A percentile compares a stretch with the other conserved stretches of the same genome.
Conservation (phyloP, 2,797 vertebrate species). For the Gila robusta region DNA sequence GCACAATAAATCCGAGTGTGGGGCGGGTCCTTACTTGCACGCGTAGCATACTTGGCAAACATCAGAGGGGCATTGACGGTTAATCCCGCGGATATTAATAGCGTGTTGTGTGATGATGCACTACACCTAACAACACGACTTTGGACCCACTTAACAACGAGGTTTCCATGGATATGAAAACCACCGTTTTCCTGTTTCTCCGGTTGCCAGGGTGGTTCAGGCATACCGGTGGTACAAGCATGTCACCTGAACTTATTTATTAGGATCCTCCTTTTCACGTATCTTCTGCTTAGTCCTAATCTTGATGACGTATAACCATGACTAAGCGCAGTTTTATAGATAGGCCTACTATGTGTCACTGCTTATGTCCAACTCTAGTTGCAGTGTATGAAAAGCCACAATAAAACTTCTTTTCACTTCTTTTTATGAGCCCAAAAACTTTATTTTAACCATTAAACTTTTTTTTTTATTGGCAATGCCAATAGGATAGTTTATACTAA, state of each 20-base stretch:
- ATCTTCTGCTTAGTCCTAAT: background rate
- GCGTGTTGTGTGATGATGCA: conserved; percentile 30
- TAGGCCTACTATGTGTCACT: background rate
- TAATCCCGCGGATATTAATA: conserved; percentile 60
- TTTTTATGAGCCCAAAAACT: too few species aligned
- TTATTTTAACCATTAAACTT: too few species aligned
- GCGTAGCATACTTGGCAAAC: conserved; percentile 54
- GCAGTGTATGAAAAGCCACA: background rate
- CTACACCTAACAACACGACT: conserved; percentile 62
- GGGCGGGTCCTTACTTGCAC: conserved; percentile 44
- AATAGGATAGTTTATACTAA: background rate
- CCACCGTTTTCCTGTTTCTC: conserved; percentile 58
- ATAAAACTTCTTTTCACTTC: too few species aligned
- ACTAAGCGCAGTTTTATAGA: background rate
- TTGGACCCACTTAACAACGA: conserved; percentile 36
- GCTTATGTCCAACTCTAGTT: background rate
- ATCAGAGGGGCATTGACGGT: conserved; percentile 40
- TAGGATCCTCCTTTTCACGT: background rate
- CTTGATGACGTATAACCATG: conserved; percentile 1
- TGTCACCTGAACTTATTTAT: conserved; percentile 38
- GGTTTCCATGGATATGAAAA: conserved; percentile 58
- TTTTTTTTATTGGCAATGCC: too few species aligned
- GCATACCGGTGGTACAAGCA: conserved; percentile 17
- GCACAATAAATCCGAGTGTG: conserved; percentile 45
- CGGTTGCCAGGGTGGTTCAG: conserved; percentile 56